Conservation (phyloP, 2,888 invertebrate species). For the Congeria kusceri region DNA sequence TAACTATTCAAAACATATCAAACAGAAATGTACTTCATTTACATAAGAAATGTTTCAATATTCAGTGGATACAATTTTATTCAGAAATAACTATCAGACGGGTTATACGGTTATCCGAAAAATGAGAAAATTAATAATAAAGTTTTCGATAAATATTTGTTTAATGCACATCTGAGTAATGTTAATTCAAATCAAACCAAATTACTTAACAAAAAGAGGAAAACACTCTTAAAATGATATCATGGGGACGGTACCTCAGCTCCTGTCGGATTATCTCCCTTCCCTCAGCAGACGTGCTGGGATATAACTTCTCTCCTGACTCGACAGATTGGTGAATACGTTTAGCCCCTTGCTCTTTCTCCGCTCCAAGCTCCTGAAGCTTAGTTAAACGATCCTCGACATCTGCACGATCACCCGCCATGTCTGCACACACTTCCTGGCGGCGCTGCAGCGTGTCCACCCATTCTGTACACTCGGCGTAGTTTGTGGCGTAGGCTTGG, state of each 20-base stretch:
- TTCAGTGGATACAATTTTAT: too few species aligned
- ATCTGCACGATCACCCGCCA: slow-evolving; percentile 93
- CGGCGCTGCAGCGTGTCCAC: slow-evolving; percentile 74
- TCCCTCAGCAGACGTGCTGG: slow-evolving; percentile 94
- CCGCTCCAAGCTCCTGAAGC: slow-evolving; percentile 90
- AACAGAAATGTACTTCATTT: too few species aligned
- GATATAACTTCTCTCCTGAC: slow-evolving; percentile 94
- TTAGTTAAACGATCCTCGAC: slow-evolving; percentile 86
- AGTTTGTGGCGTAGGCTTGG: slow-evolving; percentile 71
- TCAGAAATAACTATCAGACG: too few species aligned
- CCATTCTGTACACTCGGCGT: slow-evolving; percentile 75
- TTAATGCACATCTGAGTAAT: too few species aligned
- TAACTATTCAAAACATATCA: too few species aligned
- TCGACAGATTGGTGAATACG: slow-evolving; percentile 94
- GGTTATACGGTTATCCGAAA: neutral
- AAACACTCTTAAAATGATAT: neutral
- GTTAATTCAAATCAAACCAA: neutral
- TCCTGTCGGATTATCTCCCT: slow-evolving; percentile 94
- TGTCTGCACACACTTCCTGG: slow-evolving; percentile 77
- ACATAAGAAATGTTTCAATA: too few species aligned
- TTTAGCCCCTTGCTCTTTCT: slow-evolving; percentile 91
- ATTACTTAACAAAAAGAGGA: neutral
- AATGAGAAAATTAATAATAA: neutral
- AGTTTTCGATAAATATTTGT: neutral
- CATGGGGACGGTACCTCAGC: slow-evolving; percentile 84